These are phyloP conservation scores for Craterocephalus amniculus DNA, from an alignment of 2,797 vertebrate species.

Conservation along the genomic window DNA sequence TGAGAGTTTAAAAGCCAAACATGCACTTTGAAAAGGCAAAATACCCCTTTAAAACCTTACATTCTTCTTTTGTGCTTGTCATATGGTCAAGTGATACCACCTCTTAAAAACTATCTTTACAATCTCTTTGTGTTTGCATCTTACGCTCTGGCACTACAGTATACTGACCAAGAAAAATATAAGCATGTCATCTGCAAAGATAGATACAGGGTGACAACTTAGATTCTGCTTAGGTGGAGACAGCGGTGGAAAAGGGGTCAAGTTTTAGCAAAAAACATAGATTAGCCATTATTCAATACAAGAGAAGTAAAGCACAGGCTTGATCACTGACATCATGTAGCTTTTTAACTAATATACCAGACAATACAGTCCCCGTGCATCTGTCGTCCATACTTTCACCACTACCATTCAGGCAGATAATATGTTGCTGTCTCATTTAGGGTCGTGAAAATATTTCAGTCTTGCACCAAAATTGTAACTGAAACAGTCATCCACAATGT, in stretches of 20 bases:
- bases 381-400: slow-evolving; percentile 30
- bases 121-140: slow-evolving; percentile 56
- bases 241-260: slow-evolving; percentile 53
- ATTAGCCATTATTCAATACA: slow-evolving; percentile 44
- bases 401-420: slow-evolving; percentile 26
- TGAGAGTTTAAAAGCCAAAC: slow-evolving; percentile 50
- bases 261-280: slow-evolving; percentile 59
- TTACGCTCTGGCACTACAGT: slow-evolving; percentile 39
- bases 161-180: slow-evolving; percentile 56
- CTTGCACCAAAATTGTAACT: slow-evolving; percentile 47
- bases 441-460: slow-evolving; percentile 42
- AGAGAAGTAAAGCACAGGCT: slow-evolving; percentile 59
- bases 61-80: slow-evolving; percentile 74
- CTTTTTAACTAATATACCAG: slow-evolving; percentile 43
- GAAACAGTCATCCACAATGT: slow-evolving; percentile 54
- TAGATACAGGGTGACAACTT: slow-evolving; percentile 40
- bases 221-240: slow-evolving; percentile 47
- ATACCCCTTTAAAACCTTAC: slow-evolving; percentile 62
- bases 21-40: slow-evolving; percentile 46
- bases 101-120: slow-evolving; percentile 61
- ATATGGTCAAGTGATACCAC: slow-evolving; percentile 48
- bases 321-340: slow-evolving; percentile 71
- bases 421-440: slow-evolving; percentile 32
- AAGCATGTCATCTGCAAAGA: slow-evolving; percentile 65
- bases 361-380: slow-evolving; percentile 40